Conservation (phyloP, 2,888 invertebrate species). For the Allolobophora icterica region DNA sequence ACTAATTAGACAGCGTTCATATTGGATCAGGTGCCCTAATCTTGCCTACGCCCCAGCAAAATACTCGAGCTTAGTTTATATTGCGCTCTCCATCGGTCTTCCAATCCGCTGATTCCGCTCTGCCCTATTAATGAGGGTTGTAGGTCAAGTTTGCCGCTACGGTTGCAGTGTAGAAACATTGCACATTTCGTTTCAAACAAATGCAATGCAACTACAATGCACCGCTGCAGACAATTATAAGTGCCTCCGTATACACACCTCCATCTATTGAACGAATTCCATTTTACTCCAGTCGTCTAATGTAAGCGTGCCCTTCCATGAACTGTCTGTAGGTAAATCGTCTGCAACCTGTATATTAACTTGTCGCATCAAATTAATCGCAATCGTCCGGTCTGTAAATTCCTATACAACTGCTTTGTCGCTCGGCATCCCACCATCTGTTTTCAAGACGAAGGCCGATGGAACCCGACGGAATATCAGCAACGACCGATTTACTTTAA, state of each 20-base stretch:
- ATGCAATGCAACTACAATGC: slow-evolving; percentile 30
- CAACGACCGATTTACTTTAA: slow-evolving; percentile 1
- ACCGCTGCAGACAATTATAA: slow-evolving; percentile 9
- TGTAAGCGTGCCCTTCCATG: background rate
- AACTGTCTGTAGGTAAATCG: background rate
- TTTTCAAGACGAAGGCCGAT: background rate
- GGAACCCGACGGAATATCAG: background rate
- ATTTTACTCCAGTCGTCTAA: background rate
- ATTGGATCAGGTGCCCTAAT: background rate
- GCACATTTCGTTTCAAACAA: slow-evolving; percentile 13
- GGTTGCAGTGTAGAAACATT: slow-evolving; percentile 29
- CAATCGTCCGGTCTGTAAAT: background rate
- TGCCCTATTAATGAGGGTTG: background rate
- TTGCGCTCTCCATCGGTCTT: background rate
- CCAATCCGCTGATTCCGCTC: too few relatives aligned
- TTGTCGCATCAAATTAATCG: background rate
- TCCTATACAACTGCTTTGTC: background rate
- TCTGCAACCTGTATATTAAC: background rate
- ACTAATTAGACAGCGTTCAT: background rate
- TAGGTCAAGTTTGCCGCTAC: slow-evolving; percentile 22
- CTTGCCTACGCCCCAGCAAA: background rate
- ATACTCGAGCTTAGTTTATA: too few relatives aligned
- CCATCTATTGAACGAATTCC: background rate
- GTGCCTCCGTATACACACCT: background rate
- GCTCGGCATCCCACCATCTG: background rate